Conservation (phyloP, 2,113 vertebrate genomes). For the Carlito syrichta region DNA sequence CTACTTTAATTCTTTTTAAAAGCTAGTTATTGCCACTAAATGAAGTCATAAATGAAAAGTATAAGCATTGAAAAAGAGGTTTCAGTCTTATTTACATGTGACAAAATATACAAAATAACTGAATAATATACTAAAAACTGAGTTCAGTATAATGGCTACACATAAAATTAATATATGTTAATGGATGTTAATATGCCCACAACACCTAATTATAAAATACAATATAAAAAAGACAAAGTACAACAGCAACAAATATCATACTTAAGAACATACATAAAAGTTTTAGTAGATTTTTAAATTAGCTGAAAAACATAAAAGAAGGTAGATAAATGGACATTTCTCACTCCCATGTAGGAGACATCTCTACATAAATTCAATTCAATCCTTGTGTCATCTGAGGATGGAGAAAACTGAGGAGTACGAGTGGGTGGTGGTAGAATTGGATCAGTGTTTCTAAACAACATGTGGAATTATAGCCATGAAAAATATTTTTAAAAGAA, state of each 20-base stretch:
- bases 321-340: neutral
- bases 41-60: neutral
- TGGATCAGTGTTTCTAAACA: neutral
- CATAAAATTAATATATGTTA: neutral
- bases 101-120: neutral
- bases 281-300: neutral
- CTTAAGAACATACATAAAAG: neutral
- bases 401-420: neutral
- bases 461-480: neutral
- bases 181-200: neutral
- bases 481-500: neutral
- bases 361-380: neutral
- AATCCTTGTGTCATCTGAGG: neutral
- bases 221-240: neutral
- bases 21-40: neutral
- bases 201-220: neutral
- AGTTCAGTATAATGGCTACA: neutral
- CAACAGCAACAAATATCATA: neutral
- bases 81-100: neutral
- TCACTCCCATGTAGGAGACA: neutral
- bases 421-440: no score
- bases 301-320: neutral
- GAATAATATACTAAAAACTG: neutral
- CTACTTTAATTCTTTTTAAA: neutral
- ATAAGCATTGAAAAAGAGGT: neutral